Evolutionary conservation across 2,113 vertebrate genomes (phyloP).

Genomic region (Apteryx mantelli): DNA sequence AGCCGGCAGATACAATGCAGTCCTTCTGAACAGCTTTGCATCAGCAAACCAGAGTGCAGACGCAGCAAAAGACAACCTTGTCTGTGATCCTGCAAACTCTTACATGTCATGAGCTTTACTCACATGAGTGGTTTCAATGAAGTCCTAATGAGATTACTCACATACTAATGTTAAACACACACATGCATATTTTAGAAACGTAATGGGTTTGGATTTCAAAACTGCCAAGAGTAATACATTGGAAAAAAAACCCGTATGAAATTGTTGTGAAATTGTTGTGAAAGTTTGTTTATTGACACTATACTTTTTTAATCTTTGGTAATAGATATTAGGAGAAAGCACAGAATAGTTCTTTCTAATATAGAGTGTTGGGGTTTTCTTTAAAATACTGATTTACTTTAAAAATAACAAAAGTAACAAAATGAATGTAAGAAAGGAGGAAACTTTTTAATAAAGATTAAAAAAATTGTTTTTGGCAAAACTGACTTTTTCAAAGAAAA

Average conservation of each 20-base stretch:
- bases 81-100: accelerated
- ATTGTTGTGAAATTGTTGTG: not conserved
- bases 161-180: accelerated
- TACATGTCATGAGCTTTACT: not conserved
- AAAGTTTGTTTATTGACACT: not conserved
- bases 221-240: not conserved
- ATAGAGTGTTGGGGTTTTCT: not conserved
- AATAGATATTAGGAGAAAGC: not conserved
- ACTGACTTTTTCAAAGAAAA: not conserved
- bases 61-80: not conserved
- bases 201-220: not conserved
- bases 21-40: too few species aligned
- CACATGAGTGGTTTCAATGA: accelerated
- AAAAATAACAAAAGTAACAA: not conserved
- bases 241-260: not conserved
- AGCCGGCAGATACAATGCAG: accelerated
- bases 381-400: not conserved
- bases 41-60: not conserved
- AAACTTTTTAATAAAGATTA: not conserved
- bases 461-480: not conserved
- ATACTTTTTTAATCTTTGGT: not conserved
- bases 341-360: not conserved
- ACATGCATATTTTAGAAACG: accelerated
- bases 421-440: not conserved
- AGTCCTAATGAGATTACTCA: accelerated